Percentiles rank a stretch among this genome's conserved stretches.
Conservation (phyloP, 2,797 vertebrate genomes). For the Mallotus villosus region DNA sequence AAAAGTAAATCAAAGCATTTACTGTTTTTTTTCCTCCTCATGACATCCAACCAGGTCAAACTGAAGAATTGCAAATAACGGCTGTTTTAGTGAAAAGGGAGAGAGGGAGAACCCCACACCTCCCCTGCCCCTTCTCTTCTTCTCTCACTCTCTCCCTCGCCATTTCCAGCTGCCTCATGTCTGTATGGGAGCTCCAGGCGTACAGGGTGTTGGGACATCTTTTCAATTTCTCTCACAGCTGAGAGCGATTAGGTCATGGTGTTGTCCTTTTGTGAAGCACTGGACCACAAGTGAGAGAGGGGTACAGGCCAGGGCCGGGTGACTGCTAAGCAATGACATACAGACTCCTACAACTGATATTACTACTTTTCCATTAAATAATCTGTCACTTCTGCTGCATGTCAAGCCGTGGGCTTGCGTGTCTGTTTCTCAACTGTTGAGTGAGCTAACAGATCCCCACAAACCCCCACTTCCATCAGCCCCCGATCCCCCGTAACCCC, state of each 20-base stretch:
- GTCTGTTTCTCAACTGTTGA: conserved; percentile 5
- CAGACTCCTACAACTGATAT: conserved; percentile 35
- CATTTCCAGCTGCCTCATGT: conserved; percentile 55
- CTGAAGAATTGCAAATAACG: conserved; percentile 49
- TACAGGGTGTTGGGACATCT: conserved; percentile 37
- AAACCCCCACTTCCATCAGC: not conserved
- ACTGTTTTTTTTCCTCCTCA: not conserved
- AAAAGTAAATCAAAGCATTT: conserved; percentile 1
- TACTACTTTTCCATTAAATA: conserved; percentile 19
- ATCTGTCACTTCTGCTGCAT: conserved; percentile 28
- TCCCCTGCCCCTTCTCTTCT: conserved; percentile 13
- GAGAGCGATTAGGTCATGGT: conserved; percentile 55
- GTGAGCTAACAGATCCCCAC: not conserved
- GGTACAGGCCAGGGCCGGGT: conserved; percentile 3
- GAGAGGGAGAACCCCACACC: conserved; percentile 32
- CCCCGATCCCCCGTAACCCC: not conserved
- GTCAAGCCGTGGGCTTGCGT: conserved; percentile 25
- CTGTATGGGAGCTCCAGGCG: conserved; percentile 39
- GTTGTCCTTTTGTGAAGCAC: conserved; percentile 45
- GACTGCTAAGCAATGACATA: conserved; percentile 35
- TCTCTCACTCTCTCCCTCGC: conserved; percentile 22
- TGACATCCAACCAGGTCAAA: conserved; percentile 5
- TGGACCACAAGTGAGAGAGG: conserved; percentile 26
- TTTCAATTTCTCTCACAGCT: conserved; percentile 49
- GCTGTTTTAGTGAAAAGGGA: conserved; percentile 33